Percentiles rank a stretch among this genome's conserved stretches.
phyloP scores from a whole-genome alignment of 2,113 vertebrate species.

The Centropristis striata region DNA sequence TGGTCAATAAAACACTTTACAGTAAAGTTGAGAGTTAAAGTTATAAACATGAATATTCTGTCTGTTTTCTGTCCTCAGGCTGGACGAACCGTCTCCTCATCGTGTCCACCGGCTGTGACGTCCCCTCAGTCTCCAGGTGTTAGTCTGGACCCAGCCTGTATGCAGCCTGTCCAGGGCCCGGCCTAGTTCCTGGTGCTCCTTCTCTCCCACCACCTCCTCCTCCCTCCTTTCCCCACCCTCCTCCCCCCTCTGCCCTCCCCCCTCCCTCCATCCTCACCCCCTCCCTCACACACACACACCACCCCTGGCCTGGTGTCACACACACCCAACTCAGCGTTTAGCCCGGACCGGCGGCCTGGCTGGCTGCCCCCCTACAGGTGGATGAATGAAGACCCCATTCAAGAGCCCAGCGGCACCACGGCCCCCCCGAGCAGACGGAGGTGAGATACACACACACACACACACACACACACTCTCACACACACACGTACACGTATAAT shows the following conservation, averaged over 20 bases:
- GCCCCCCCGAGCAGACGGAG: conserved; percentile 92
- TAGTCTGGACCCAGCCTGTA: conserved; percentile 45
- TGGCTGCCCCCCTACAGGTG: conserved; percentile 89
- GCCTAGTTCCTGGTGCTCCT: conserved; percentile 64
- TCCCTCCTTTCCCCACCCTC: conserved; percentile 63
- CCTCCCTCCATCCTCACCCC: background rate
- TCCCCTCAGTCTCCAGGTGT: conserved; percentile 35
- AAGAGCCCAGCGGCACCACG: conserved; percentile 93
- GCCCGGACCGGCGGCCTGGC: conserved; percentile 87
- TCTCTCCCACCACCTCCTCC: conserved; percentile 38
- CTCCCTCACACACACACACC: background rate
- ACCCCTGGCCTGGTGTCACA: background rate
- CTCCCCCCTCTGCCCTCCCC: conserved; percentile 2
- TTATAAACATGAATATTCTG: too few relatives aligned
- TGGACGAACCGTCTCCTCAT: background rate
- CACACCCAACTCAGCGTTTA: conserved; percentile 66
- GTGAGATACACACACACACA: conserved; percentile 74
- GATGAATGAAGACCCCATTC: conserved; percentile 99
- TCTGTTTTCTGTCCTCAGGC: conserved; percentile 24
- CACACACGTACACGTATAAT: too few relatives aligned
- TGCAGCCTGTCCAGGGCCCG: conserved; percentile 40
- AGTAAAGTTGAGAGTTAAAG: too few relatives aligned
- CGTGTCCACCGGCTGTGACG: conserved; percentile 29
- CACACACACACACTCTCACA: background rate
- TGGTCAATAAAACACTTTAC: too few relatives aligned